phyloP scores from a whole-genome alignment of 2,797 vertebrate species.

The Rallus crepitans region DNA sequence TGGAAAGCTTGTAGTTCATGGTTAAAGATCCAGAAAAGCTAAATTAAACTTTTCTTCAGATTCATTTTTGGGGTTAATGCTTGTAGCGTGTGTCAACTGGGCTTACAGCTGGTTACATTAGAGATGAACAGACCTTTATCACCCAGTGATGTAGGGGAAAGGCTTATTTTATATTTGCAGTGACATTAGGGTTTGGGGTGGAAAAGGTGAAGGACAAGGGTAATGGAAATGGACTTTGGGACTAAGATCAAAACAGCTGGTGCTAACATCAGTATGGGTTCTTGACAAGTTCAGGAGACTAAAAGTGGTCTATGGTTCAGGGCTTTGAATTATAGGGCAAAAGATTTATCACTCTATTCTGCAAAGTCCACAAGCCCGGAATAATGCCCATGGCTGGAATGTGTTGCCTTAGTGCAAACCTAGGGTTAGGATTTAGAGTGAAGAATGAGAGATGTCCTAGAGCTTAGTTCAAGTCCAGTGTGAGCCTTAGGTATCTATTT shows the following conservation, averaged over 20 bases:
- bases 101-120: neutral
- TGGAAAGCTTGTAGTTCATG: neutral
- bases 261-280: neutral
- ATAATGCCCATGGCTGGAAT: neutral
- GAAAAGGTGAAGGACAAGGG: neutral
- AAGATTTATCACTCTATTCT: neutral
- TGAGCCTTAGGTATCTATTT: neutral
- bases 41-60: neutral
- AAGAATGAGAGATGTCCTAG: neutral
- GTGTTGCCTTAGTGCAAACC: neutral
- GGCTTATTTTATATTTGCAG: neutral
- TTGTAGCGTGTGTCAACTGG: neutral
- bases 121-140: neutral
- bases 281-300: neutral
- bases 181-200: neutral
- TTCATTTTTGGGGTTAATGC: neutral
- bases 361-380: neutral
- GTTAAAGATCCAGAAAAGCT: neutral
- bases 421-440: neutral
- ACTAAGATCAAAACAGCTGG: neutral
- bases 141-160: fast-evolving
- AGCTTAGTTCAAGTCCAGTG: neutral
- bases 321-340: neutral
- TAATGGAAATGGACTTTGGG: neutral
- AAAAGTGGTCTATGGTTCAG: neutral